Evolutionary conservation across 2,797 vertebrate genomes (phyloP).

Genomic region (Adelosebastes latens): DNA sequence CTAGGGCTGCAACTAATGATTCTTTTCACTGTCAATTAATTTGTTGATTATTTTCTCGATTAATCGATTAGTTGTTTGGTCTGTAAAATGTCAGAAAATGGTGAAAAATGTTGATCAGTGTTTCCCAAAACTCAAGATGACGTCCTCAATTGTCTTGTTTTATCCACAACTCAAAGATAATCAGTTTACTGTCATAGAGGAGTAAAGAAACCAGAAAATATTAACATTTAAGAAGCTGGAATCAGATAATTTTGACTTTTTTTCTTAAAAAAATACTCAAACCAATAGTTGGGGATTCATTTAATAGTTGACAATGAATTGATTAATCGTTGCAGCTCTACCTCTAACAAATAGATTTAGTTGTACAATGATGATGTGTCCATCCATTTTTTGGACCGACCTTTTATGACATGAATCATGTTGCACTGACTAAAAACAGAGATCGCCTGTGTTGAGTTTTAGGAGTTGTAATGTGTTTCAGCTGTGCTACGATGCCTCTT

Average conservation of each 20-base stretch:
- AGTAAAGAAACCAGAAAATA: neutral
- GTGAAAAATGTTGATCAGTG: neutral
- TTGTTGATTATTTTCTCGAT: neutral
- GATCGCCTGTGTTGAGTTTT: neutral
- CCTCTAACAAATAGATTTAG: neutral
- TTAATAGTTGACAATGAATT: neutral
- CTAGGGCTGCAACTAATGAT: neutral
- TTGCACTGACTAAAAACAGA: neutral
- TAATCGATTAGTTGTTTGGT: neutral
- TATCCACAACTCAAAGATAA: neutral
- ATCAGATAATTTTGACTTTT: neutral
- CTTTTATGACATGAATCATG: neutral
- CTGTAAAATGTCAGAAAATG: too few species aligned
- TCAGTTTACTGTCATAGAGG: neutral
- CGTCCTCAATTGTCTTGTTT: neutral
- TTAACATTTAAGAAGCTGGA: neutral
- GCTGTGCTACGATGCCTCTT: neutral
- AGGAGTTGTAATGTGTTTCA: conserved; percentile 6
- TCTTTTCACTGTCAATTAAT: neutral
- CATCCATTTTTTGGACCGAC: neutral
- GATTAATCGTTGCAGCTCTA: neutral
- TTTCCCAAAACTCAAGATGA: neutral
- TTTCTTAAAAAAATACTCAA: too few species aligned
- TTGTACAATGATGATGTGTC: neutral
- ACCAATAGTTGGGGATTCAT: too few species aligned